A percentile compares a stretch with the other conserved stretches of the same genome.
These are phyloP conservation scores for Gavialis gangeticus DNA, from an alignment of 2,113 vertebrate genomes.

Conservation along the genomic window DNA sequence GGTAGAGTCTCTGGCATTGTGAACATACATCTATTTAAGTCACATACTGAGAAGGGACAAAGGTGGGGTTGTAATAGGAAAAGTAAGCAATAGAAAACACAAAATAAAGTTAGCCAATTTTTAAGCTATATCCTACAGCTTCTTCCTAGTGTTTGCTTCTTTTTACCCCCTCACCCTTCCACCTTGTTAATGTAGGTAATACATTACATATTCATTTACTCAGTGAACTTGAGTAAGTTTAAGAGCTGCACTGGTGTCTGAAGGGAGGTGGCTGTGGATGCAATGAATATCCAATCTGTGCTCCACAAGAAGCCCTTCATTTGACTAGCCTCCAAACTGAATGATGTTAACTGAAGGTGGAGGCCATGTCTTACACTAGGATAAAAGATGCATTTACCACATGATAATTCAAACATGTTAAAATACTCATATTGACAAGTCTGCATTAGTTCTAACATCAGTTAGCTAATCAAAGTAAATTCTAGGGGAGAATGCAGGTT, in stretches of 20 bases:
- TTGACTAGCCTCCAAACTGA: neutral
- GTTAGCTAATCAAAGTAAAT: neutral
- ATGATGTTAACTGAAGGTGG: neutral
- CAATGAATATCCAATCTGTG: neutral
- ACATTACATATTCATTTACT: neutral
- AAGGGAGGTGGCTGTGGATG: neutral
- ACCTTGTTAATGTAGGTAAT: neutral
- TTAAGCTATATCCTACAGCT: neutral
- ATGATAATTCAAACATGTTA: rapidly evolving
- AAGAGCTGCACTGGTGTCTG: neutral
- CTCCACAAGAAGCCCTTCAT: neutral
- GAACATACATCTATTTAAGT: neutral
- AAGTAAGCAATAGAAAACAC: neutral
- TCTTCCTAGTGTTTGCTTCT: rapidly evolving
- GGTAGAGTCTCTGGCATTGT: neutral
- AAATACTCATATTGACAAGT: neutral
- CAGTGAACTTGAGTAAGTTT: neutral
- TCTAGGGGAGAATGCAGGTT: neutral
- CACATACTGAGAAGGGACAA: neutral
- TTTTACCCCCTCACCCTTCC: neutral
- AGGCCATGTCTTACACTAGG: neutral
- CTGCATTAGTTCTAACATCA: neutral
- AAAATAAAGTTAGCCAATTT: neutral
- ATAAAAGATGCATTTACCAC: neutral
- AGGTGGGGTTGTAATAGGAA: neutral